Evolutionary conservation across 2,888 invertebrate genomes (phyloP), one percentile per base, ranked within the genome.

Genomic region (Synanthedon vespiformis): DNA sequence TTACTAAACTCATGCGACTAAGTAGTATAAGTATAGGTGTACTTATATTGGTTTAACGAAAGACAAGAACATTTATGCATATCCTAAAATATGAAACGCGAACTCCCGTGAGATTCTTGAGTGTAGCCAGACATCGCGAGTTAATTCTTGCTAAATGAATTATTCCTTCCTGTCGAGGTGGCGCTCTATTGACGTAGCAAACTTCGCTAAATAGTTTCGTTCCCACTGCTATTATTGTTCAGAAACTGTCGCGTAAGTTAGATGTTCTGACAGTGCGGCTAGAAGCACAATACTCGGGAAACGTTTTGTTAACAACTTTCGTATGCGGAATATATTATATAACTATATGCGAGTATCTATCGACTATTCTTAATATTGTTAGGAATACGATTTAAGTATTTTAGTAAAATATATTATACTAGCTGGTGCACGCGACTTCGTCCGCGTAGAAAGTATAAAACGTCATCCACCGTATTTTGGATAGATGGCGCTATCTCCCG

Each of bases 121-220:
- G 14, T 48, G 16, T 14, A 22, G 22, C 48, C 22, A 68, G 70
- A 70, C 66, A 70, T 72, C 68, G 68, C 72, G 67, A 70, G 69
- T 75, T 77, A 80, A 80, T 78, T 80, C 74, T 57, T 61, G 58
- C 72, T 85, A 84, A 85, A 84, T 85, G 81, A 85, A 85, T 86
- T 86, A 86, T 81, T 77, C 72, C 68, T 70, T 71, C 70, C 75
- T 34, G 77, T 74, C 74, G 74, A 76, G 79, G 80, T 74, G 80
- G 77, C 76, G 76, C 71, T 72, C 75, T 86, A 84, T 85, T 84
- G 85, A 83, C 81, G 73, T 63, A 76, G 76, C 67, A 77, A 85
- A 84, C 80, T 85, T 73, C 62, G 72, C 84, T 85, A 83, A 86
- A 85, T 82, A 85, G 85, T 85, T 85, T 80, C 77, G 79, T 84